phyloP scores from a whole-genome alignment of 2,888 invertebrate species.

The Griposia aprilina region DNA sequence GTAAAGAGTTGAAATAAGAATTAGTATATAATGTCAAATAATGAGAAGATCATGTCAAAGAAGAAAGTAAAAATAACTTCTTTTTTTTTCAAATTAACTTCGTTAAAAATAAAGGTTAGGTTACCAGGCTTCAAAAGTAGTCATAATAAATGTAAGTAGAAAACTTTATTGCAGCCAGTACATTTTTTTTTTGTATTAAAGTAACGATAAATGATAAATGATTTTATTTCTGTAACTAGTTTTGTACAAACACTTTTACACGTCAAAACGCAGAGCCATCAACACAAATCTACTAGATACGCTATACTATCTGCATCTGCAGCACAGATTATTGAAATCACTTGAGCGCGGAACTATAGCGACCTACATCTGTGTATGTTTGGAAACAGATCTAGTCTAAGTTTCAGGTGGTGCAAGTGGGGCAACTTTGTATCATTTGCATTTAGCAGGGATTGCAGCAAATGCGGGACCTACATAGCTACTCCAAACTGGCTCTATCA shows the following conservation, averaged over 20 bases:
- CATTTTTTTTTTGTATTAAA: neutral
- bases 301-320: conserved; percentile 7
- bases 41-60: too few species aligned
- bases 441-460: conserved; percentile 61
- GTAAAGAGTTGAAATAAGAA: too few species aligned
- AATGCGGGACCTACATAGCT: conserved; percentile 52
- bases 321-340: conserved; percentile 59
- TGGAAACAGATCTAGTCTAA: conserved; percentile 56
- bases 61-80: too few species aligned
- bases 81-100: too few species aligned
- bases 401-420: conserved; percentile 60
- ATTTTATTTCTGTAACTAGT: too few species aligned
- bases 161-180: neutral
- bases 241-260: too few species aligned
- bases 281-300: neutral
- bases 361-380: conserved; percentile 46
- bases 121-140: neutral
- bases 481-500: conserved; percentile 42
- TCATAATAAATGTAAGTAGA: neutral
- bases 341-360: conserved; percentile 48
- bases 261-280: neutral
- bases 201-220: too few species aligned
- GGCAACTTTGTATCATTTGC: conserved; percentile 67
- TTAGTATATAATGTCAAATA: too few species aligned
- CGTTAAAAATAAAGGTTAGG: too few species aligned